Evolutionary conservation across 2,888 invertebrate genomes (phyloP).

Genomic region (Esperia sulphurella): DNA sequence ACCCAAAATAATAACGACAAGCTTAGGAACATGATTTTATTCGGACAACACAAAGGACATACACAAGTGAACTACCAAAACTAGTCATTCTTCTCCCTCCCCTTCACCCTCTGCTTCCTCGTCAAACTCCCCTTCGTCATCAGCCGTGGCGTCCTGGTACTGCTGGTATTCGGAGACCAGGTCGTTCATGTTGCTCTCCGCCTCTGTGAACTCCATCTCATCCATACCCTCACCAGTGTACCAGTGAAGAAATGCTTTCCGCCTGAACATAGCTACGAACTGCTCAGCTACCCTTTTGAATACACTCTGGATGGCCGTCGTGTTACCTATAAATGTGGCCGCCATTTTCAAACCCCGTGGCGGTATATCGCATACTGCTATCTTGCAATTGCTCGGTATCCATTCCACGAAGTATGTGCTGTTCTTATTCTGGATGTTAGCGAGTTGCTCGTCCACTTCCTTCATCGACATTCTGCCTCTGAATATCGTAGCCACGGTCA

Average conservation of each 20-base stretch:
- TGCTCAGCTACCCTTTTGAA: slow-evolving; percentile 93
- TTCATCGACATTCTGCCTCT: slow-evolving; percentile 96
- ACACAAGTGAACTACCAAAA: slow-evolving; percentile 38
- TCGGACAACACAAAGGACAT: slow-evolving; percentile 30
- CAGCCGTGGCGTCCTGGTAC: slow-evolving; percentile 82
- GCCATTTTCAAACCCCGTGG: slow-evolving; percentile 89
- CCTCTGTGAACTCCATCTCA: slow-evolving; percentile 95
- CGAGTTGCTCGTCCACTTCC: slow-evolving; percentile 90
- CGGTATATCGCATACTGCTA: slow-evolving; percentile 89
- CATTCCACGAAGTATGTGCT: slow-evolving; percentile 89
- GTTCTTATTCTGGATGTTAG: slow-evolving; percentile 88
- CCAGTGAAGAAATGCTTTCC: slow-evolving; percentile 98
- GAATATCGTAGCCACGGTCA: slow-evolving; percentile 94
- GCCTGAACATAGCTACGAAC: slow-evolving; percentile 95
- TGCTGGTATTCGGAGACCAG: slow-evolving; percentile 87
- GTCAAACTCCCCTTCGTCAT: slow-evolving; percentile 78
- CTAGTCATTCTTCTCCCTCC: slow-evolving; percentile 49
- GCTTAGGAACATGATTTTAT: slow-evolving; percentile 6
- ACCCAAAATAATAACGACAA: no score
- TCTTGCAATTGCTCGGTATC: slow-evolving; percentile 89
- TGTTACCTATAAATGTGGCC: slow-evolving; percentile 92
- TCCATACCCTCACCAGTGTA: slow-evolving; percentile 96
- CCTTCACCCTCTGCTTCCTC: slow-evolving; percentile 75
- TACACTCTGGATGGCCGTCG: slow-evolving; percentile 91
- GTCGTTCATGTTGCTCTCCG: slow-evolving; percentile 91